Evolutionary conservation across 2,797 vertebrate genomes (phyloP).

Genomic region (Dromococcyx pavoninus): DNA sequence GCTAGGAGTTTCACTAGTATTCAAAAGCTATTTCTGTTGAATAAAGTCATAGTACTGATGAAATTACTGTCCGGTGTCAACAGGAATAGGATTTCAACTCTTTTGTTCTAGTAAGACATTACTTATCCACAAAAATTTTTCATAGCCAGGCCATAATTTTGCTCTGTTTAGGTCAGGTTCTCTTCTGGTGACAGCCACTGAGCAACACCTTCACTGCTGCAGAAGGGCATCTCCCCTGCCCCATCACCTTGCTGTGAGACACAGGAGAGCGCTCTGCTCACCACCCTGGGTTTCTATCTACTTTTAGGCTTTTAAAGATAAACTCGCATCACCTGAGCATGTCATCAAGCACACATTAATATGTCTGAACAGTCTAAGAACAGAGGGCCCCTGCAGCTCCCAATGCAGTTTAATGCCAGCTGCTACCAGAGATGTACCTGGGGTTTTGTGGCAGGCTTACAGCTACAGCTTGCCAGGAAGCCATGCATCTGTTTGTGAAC

Average conservation of each 20-base stretch:
- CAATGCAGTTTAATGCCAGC: background rate
- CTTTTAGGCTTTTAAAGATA: background rate
- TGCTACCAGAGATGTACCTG: background rate
- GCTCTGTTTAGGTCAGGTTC: background rate
- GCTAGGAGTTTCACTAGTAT: background rate
- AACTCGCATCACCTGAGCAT: accelerated
- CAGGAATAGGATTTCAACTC: background rate
- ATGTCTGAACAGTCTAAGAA: accelerated
- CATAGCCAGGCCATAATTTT: accelerated
- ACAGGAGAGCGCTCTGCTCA: background rate
- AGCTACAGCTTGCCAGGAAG: background rate
- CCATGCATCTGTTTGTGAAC: background rate
- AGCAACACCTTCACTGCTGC: background rate
- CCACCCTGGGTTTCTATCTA: too few species aligned
- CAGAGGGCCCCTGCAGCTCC: background rate
- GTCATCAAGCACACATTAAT: background rate
- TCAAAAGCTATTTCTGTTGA: background rate
- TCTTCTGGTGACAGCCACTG: background rate
- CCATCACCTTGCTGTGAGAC: background rate
- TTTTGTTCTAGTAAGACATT: background rate
- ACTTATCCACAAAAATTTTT: background rate
- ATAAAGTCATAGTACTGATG: background rate
- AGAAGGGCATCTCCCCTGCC: too few species aligned
- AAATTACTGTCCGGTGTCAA: background rate
- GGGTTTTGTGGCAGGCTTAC: background rate